Conservation (phyloP, 2,888 invertebrate genomes). For the Aleiodes leptofemur region DNA sequence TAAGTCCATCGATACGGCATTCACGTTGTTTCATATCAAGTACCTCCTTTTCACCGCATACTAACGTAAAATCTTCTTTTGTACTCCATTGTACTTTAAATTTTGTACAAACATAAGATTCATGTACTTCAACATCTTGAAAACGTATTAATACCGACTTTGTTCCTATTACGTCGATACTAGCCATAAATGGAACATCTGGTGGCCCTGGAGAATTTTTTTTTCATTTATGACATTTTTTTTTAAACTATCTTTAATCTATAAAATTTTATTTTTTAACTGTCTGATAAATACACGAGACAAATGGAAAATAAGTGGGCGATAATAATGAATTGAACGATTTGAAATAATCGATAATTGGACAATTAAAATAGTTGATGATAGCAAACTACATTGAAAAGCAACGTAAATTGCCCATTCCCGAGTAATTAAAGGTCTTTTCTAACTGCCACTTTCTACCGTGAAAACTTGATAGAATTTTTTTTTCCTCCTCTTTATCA, state of each 20-base stretch:
- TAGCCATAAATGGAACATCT: conserved; percentile 87
- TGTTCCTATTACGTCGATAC: conserved; percentile 83
- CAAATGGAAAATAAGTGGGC: too few species aligned
- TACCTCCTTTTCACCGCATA: conserved; percentile 88
- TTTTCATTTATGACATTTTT: background rate
- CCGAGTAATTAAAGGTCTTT: too few species aligned
- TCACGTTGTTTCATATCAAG: conserved; percentile 81
- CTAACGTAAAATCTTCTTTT: conserved; percentile 87
- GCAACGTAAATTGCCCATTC: too few species aligned
- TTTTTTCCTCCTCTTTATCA: conserved; percentile 6
- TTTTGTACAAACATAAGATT: conserved; percentile 91
- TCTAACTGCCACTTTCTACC: too few species aligned
- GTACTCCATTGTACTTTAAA: conserved; percentile 98
- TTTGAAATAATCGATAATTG: too few species aligned
- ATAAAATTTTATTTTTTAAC: too few species aligned
- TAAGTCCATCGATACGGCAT: conserved; percentile 83
- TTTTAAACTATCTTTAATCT: too few species aligned
- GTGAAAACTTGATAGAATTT: background rate
- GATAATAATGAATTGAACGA: too few species aligned
- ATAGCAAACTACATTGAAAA: too few species aligned
- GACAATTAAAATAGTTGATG: too few species aligned
- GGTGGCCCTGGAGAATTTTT: conserved; percentile 80
- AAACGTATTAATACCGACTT: conserved; percentile 83
- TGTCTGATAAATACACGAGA: too few species aligned
- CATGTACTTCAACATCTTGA: conserved; percentile 82